Evolutionary conservation across 2,888 invertebrate genomes (phyloP).

Genomic region (Eilema sororculum): DNA sequence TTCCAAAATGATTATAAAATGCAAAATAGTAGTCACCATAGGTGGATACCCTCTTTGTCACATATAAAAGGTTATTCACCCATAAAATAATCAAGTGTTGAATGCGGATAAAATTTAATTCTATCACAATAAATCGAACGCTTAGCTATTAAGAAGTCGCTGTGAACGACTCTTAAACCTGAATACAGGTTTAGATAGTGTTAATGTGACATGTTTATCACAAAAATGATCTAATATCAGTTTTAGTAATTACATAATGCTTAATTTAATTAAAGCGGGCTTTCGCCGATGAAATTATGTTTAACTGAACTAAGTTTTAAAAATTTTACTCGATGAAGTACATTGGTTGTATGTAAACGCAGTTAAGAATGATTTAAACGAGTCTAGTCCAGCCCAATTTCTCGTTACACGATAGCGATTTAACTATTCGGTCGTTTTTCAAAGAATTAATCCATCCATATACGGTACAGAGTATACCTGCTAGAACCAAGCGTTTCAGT

Average conservation of each 20-base stretch:
- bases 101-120: constrained; percentile 40
- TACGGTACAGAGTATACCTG: too few relatives aligned
- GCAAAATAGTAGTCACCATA: constrained; percentile 56
- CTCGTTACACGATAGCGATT: not conserved
- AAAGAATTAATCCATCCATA: too few relatives aligned
- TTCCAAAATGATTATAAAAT: constrained; percentile 50
- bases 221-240: constrained; percentile 32
- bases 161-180: constrained; percentile 39
- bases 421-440: not conserved
- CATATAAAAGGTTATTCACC: constrained; percentile 54
- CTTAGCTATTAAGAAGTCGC: constrained; percentile 35
- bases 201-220: constrained; percentile 17
- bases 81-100: constrained; percentile 40
- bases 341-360: not conserved
- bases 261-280: not conserved
- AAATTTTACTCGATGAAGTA: not conserved
- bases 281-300: not conserved
- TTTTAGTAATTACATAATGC: constrained; percentile 7
- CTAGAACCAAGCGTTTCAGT: too few relatives aligned
- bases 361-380: not conserved
- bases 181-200: constrained; percentile 26
- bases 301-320: not conserved
- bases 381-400: not conserved
- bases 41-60: constrained; percentile 55
- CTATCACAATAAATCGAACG: constrained; percentile 50